phyloP scores from a whole-genome alignment of 2,797 vertebrate species.

The Pseudomugil tenellus region DNA sequence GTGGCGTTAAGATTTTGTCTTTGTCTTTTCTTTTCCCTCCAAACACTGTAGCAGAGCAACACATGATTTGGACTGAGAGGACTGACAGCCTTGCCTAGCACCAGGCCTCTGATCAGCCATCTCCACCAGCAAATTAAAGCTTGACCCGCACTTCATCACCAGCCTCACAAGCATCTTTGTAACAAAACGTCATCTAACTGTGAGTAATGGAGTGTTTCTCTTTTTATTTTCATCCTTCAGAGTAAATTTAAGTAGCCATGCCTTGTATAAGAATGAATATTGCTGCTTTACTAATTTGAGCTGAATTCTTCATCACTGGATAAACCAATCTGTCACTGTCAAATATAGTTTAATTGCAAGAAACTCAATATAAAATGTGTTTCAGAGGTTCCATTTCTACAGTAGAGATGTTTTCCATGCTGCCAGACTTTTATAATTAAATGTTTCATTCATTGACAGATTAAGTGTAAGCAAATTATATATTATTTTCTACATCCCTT shows the following conservation, averaged over 20 bases:
- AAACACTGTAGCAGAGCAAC: constrained; percentile 76
- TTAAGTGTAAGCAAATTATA: constrained; percentile 10
- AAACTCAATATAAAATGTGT: background rate
- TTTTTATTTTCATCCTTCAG: background rate
- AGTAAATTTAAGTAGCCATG: constrained; percentile 19
- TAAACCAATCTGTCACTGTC: constrained; percentile 14
- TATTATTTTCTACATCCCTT: background rate
- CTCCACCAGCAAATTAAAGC: constrained; percentile 80
- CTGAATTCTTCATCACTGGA: constrained; percentile 21
- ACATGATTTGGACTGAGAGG: constrained; percentile 79
- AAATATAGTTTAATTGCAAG: constrained; percentile 21
- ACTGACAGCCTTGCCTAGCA: constrained; percentile 79
- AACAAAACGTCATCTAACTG: constrained; percentile 81
- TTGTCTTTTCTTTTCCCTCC: constrained; percentile 68
- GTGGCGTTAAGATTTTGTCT: constrained; percentile 78
- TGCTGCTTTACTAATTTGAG: constrained; percentile 23
- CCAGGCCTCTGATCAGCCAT: constrained; percentile 78
- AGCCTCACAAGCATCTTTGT: constrained; percentile 74
- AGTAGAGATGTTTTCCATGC: constrained; percentile 10
- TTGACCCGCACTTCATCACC: constrained; percentile 77
- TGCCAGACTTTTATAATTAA: constrained; percentile 23
- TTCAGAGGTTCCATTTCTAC: background rate
- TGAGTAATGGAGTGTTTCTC: constrained; percentile 59
- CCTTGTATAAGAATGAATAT: constrained; percentile 16
- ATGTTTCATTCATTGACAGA: constrained; percentile 31